Evolutionary conservation across 2,113 vertebrate genomes (phyloP), one percentile per base, ranked within the genome.

Genomic region (Vulpes ferrilata): DNA sequence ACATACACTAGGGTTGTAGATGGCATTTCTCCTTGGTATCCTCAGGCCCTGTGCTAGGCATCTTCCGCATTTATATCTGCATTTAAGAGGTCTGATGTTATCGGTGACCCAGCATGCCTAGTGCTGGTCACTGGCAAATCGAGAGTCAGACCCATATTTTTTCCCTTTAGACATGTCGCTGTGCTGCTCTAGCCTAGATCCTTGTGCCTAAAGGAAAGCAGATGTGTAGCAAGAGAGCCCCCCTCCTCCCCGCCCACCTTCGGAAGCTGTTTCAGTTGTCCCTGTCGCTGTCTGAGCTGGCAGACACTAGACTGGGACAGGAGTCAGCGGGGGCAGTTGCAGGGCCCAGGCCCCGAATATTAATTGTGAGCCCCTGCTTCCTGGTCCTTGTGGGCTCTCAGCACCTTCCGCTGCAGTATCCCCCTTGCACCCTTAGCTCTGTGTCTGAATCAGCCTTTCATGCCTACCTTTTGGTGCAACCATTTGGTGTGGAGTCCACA

Each of bases 171-270:
- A 81, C 16, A 2, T 2, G 20, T 27, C 53, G 62, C 43, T 38
- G 13, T 94, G 53, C 62, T 62, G 8, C 32, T 67, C 53, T 71
- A 4, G 60, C 59, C n/a, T 23, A 12, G 71, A n/a, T 62, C n/a
- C 15, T 86, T 6, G 1, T 4, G n/a, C 88, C 81, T 15, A 3
- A 9, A 78, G 53, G 64, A 95, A 89, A 97, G 87, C 88, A 67
- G 43, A 19, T 48, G 22, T 35, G 51, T 62, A 38, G 35, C 10
- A 2, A 16, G 59, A 35, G 35, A 73, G 30, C 20, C 38, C 38
- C 38, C 38, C 38, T 38, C 38, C 38, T 38, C 38, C 38, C 38
- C 38, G 38, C 60, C 5, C 51, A 23, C 51, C 65, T 7, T 43
- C 9, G 43, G 51, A 35, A 85, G 35, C 80, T 23, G 10, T 62